Evolutionary conservation across 2,113 vertebrate species (phyloP).

Genomic region (Heptranchias perlo): DNA sequence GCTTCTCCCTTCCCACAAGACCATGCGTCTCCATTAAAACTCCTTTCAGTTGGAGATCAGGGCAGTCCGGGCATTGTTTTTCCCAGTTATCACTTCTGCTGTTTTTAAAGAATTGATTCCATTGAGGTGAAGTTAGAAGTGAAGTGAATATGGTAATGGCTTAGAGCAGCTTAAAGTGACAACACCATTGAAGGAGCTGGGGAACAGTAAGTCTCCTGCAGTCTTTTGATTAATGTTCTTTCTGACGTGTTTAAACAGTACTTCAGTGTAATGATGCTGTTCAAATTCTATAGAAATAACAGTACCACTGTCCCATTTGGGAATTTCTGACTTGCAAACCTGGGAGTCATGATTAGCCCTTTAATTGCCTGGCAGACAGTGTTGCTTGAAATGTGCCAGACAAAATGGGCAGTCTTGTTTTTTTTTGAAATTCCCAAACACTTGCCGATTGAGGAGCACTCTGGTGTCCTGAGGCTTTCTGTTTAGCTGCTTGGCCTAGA

Average conservation of each 20-base stretch:
- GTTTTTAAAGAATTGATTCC: neutral
- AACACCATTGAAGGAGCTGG: neutral
- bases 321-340: conserved; percentile 24
- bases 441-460: neutral
- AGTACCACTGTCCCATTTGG: neutral
- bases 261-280: neutral
- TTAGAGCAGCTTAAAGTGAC: conserved; percentile 6
- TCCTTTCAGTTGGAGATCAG: neutral
- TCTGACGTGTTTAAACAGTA: neutral
- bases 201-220: too few relatives aligned
- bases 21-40: neutral
- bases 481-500: neutral
- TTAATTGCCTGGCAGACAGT: neutral
- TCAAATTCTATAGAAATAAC: neutral
- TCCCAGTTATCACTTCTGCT: neutral
- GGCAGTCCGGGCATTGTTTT: neutral
- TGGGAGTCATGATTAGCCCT: neutral
- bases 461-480: neutral
- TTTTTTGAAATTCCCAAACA: neutral
- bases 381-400: neutral
- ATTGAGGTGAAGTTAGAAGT: neutral
- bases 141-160: conserved; percentile 1
- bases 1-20: too few relatives aligned
- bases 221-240: neutral
- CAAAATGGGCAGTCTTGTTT: neutral